Evolutionary conservation across 2,797 vertebrate genomes (phyloP).

Genomic region (Momotus momota): DNA sequence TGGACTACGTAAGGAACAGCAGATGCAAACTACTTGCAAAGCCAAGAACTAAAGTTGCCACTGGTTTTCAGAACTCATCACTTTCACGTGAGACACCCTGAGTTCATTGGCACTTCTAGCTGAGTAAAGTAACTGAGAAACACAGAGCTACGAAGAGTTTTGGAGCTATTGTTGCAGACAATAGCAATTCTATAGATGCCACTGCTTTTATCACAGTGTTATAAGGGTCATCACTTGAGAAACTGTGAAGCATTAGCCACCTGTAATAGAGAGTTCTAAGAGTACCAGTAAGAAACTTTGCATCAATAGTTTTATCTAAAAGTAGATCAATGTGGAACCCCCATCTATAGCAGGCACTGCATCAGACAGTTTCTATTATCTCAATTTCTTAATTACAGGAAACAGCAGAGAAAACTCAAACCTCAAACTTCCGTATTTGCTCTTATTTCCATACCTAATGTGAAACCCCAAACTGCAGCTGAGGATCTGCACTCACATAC

Average conservation of each 20-base stretch:
- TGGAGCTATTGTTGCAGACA: neutral
- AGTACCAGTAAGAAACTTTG: neutral
- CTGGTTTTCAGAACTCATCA: neutral
- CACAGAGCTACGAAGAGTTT: neutral
- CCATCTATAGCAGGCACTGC: neutral
- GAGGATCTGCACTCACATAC: neutral
- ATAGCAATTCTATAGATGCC: neutral
- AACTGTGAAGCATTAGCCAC: neutral
- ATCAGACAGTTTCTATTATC: slow-evolving; percentile 21
- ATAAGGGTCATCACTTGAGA: neutral
- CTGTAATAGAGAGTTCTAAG: neutral
- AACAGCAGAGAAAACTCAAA: slow-evolving; percentile 32
- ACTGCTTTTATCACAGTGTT: neutral
- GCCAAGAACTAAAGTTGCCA: neutral
- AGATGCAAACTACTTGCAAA: neutral
- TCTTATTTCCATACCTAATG: neutral
- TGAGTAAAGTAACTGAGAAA: neutral
- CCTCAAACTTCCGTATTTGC: neutral
- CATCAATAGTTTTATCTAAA: slow-evolving; percentile 17
- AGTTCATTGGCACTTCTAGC: fast-evolving
- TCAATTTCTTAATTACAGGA: slow-evolving; percentile 52
- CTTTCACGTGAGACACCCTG: neutral
- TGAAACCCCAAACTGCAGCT: neutral
- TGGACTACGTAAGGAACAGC: fast-evolving
- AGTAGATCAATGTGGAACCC: neutral